Conservation (phyloP, 2,888 invertebrate species). For the Ctena decussata region DNA sequence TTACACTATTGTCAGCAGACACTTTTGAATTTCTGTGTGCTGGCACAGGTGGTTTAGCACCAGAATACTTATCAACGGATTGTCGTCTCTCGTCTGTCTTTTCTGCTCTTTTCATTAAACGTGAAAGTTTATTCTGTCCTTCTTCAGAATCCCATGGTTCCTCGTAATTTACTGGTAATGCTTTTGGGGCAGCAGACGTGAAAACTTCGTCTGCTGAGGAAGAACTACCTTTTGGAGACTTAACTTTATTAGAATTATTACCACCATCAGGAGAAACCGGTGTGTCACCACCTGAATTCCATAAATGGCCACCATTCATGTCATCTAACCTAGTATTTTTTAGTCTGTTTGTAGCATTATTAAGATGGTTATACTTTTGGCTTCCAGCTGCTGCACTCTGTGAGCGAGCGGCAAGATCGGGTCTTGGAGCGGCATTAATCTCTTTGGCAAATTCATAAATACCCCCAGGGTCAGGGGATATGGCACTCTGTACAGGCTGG, state of each 20-base stretch:
- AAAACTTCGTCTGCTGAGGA: slow-evolving; percentile 10
- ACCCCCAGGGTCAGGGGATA: slow-evolving; percentile 34
- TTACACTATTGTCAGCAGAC: not conserved
- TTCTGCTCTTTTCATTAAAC: slow-evolving; percentile 66
- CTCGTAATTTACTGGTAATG: slow-evolving; percentile 66
- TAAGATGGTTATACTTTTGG: not conserved
- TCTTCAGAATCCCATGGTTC: slow-evolving; percentile 78
- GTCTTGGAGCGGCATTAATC: slow-evolving; percentile 14
- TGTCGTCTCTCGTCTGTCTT: slow-evolving; percentile 46
- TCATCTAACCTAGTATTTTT: not conserved
- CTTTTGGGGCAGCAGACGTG: not conserved
- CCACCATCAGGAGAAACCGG: not conserved
- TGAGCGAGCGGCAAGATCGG: not conserved
- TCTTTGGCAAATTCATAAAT: slow-evolving; percentile 57
- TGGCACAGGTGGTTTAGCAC: not conserved
- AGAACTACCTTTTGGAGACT: not conserved
- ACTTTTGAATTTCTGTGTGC: not conserved
- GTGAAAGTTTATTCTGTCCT: slow-evolving; percentile 66
- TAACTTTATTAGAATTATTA: not conserved
- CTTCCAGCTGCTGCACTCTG: not conserved
- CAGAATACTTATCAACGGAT: slow-evolving; percentile 33
- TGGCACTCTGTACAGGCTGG: not conserved
- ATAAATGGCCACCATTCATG: not conserved
- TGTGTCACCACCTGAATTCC: not conserved
- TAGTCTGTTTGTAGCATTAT: slow-evolving; percentile 1